These are phyloP conservation scores for Cremastobaeus sp. DNA, from an alignment of 2,888 invertebrate species.

Conservation along the genomic window DNA sequence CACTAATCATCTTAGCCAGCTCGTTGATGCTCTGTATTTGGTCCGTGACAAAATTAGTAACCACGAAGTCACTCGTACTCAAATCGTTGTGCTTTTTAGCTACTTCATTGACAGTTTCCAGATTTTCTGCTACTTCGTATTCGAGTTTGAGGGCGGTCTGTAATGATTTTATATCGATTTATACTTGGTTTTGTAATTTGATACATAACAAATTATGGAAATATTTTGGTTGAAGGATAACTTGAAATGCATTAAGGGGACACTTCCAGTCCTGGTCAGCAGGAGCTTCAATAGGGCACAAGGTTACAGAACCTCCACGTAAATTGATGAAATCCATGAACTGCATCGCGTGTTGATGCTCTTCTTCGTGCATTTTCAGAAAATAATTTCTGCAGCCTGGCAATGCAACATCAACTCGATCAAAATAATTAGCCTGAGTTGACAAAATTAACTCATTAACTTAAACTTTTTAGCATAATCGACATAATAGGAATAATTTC, in stretches of 20 bases:
- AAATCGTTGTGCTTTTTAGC: constrained; percentile 79
- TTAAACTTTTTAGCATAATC: too few relatives aligned
- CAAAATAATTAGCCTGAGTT: constrained; percentile 76
- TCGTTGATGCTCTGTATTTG: constrained; percentile 82
- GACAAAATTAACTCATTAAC: too few relatives aligned
- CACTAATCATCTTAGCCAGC: constrained; percentile 80
- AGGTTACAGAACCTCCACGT: constrained; percentile 78
- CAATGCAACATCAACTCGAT: constrained; percentile 78
- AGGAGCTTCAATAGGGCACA: constrained; percentile 71
- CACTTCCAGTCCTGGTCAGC: constrained; percentile 76
- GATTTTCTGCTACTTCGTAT: constrained; percentile 73
- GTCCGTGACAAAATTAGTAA: constrained; percentile 80
- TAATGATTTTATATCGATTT: constrained; percentile 27
- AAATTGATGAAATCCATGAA: constrained; percentile 79
- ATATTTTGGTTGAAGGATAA: constrained; percentile 17
- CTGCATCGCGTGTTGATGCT: constrained; percentile 78
- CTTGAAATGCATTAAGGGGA: constrained; percentile 77
- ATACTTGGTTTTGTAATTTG: background rate
- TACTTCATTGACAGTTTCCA: constrained; percentile 75
- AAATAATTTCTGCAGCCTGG: constrained; percentile 78
- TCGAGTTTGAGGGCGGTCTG: constrained; percentile 69
- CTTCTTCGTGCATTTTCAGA: constrained; percentile 79
- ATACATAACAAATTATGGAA: background rate
- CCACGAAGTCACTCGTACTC: constrained; percentile 80
- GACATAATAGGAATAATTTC: constrained; percentile 16